Conservation (phyloP, 2,113 vertebrate species). For the Peucedramus taeniatus region DNA sequence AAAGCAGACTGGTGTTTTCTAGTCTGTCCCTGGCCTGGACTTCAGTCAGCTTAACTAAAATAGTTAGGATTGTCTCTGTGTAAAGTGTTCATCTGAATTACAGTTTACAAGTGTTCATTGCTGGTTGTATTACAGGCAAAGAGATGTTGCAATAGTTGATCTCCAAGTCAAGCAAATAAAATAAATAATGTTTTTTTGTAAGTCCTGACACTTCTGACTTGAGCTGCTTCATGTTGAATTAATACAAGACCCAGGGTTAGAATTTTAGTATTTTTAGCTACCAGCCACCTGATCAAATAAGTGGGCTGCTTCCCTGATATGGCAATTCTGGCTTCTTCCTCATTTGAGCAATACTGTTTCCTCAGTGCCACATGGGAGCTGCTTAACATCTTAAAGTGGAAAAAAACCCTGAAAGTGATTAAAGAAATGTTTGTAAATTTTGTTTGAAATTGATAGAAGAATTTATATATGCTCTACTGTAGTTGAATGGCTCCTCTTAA, state of each 20-base stretch:
- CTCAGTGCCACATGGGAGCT: neutral
- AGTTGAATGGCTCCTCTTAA: neutral
- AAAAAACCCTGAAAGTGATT: rapidly evolving
- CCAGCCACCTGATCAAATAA: neutral
- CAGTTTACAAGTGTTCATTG: neutral
- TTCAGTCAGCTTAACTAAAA: neutral
- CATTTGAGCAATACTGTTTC: neutral
- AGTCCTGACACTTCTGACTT: neutral
- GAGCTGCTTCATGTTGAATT: neutral
- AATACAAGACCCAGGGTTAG: neutral
- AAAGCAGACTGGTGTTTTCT: neutral
- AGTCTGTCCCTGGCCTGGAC: neutral
- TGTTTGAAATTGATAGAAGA: neutral
- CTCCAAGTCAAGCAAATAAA: slow-evolving; percentile 16
- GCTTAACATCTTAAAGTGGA: neutral
- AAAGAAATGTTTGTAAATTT: neutral
- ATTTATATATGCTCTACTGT: neutral
- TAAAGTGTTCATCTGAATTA: neutral
- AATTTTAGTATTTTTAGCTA: neutral
- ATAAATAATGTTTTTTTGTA: neutral
- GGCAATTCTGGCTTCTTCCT: neutral
- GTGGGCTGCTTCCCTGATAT: neutral
- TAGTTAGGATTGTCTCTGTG: neutral
- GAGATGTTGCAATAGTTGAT: slow-evolving; percentile 20
- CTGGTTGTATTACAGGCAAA: neutral